Conservation (phyloP, 2,797 vertebrate species). For the Danio kyathit region DNA sequence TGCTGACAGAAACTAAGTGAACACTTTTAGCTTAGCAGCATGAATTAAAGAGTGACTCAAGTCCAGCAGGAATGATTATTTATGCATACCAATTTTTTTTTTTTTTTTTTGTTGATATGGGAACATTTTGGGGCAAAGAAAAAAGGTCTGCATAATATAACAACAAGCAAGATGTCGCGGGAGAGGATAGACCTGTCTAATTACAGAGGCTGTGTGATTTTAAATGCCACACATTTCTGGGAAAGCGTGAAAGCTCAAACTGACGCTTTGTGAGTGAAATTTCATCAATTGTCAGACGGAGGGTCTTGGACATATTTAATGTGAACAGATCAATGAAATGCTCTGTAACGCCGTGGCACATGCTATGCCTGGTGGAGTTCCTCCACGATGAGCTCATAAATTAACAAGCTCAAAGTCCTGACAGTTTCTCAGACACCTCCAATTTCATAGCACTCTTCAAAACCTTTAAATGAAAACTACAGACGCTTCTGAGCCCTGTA, state of each 20-base stretch:
- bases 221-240: constrained; percentile 27
- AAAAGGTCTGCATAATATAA: constrained; percentile 49
- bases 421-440: constrained; percentile 43
- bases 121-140: constrained; percentile 36
- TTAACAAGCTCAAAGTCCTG: constrained; percentile 29
- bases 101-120: constrained; percentile 48
- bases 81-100: constrained; percentile 48
- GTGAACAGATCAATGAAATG: constrained; percentile 42
- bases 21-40: constrained; percentile 49
- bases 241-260: constrained; percentile 33
- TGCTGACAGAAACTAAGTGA: constrained; percentile 42
- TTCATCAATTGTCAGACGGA: constrained; percentile 44
- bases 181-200: constrained; percentile 44
- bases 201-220: constrained; percentile 42
- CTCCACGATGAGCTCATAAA: constrained; percentile 23
- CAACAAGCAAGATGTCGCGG: constrained; percentile 36
- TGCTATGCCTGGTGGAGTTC: constrained; percentile 29
- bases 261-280: constrained; percentile 33
- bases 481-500: background rate
- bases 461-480: constrained; percentile 22
- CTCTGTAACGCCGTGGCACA: constrained; percentile 13
- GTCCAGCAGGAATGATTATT: constrained; percentile 54
- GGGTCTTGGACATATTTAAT: constrained; percentile 44
- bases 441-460: constrained; percentile 8
- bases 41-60: constrained; percentile 52